Evolutionary conservation across 2,113 vertebrate genomes (phyloP), one percentile per base, ranked within the genome.

Genomic region (Macquaria ambigua): DNA sequence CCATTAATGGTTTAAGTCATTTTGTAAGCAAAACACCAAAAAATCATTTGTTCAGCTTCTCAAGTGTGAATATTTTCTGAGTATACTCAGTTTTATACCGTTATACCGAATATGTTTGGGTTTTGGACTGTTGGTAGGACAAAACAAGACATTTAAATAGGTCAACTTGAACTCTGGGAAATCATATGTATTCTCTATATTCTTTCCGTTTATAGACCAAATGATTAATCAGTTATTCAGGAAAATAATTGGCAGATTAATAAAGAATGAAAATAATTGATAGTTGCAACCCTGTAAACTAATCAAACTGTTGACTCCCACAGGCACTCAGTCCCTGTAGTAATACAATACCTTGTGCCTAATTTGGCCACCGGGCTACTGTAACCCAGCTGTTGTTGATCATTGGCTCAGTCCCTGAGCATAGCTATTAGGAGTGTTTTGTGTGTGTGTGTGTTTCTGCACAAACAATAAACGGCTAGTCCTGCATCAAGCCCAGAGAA

Each of bases 371-470:
- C 18, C 52, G 37, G 43, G 43, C 39, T 23, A 11, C 39, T 37
- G 61, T 74, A 50, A 61, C 25, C 7, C 72, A 69, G 72, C 53
- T 82, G 53, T 50, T 59, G 64, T 28, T 74, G 79, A 34, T 64
- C 48, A 73, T 46, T 46, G 14, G n/a, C 63, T 61, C n/a, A 70
- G 39, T 50, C 50, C 50, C 50, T 71, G n/a, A 74, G 55, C 31
- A 25, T 2, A 68, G 20, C 34, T 15, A 41, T 7, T 16, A 11
- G 50, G 25, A 48, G 14, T 48, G n/a, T 15, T 6, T n/a, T 61
- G 3, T n/a, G 20, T 9, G 48, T 77, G 61, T 66, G 23, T 66
- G 34, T 34, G 5, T 21, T 34, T 28, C 4, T 52, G 21, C 59
- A 10, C 15, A 25, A 48, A 48, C 15, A 48, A 79, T 18, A 11